phyloP scores from a whole-genome alignment of 2,888 invertebrate genomes.

The Leucoptera coffeella region DNA sequence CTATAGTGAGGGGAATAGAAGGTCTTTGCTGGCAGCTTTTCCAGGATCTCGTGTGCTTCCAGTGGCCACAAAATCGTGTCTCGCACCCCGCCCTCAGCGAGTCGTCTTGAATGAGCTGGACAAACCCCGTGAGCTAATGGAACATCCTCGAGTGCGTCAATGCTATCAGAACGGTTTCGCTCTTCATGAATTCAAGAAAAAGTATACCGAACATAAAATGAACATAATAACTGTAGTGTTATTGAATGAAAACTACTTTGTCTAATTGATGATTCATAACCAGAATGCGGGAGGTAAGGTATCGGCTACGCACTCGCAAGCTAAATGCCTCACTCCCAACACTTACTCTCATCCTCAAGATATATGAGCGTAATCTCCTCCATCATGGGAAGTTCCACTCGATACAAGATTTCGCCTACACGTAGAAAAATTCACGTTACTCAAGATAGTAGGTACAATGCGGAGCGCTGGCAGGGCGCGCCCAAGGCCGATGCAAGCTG shows the following conservation, averaged over 20 bases:
- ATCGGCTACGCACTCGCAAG: constrained; percentile 61
- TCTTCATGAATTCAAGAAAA: constrained; percentile 35
- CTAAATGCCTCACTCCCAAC: constrained; percentile 57
- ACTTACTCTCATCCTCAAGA: constrained; percentile 83
- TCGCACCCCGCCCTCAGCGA: background rate
- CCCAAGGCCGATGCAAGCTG: too few relatives aligned
- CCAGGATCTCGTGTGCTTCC: constrained; percentile 50
- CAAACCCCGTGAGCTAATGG: constrained; percentile 23
- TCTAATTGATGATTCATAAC: constrained; percentile 55
- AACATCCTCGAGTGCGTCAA: constrained; percentile 29
- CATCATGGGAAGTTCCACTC: constrained; percentile 90
- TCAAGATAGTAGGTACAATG: too few relatives aligned
- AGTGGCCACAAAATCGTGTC: constrained; percentile 16
- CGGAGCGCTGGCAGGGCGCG: too few relatives aligned
- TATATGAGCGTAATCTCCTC: constrained; percentile 90
- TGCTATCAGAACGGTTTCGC: constrained; percentile 43
- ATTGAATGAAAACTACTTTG: constrained; percentile 52
- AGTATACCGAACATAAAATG: constrained; percentile 39
- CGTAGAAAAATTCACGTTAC: constrained; percentile 53
- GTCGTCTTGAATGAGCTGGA: background rate
- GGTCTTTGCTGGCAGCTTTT: too few relatives aligned
- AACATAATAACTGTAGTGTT: constrained; percentile 44
- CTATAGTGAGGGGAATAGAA: too few relatives aligned
- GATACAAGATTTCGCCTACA: constrained; percentile 84
- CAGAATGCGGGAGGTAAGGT: constrained; percentile 56